phyloP scores from a whole-genome alignment of 2,797 vertebrate species.

The Falco columbarius region DNA sequence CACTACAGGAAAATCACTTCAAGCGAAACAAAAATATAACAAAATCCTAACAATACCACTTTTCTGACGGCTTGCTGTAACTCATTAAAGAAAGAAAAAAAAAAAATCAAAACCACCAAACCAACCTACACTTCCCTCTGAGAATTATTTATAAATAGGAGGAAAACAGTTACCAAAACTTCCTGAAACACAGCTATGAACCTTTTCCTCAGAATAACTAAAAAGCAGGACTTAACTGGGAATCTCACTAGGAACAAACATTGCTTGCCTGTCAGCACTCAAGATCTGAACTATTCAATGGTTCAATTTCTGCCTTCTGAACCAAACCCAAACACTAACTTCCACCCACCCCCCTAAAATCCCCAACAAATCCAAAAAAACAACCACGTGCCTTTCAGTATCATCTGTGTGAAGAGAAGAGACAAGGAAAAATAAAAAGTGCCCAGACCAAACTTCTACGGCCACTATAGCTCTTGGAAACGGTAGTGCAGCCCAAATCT shows the following conservation, averaged over 20 bases:
- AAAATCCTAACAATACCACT: not conserved
- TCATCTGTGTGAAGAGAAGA: not conserved
- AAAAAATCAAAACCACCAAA: not conserved
- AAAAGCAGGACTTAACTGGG: not conserved
- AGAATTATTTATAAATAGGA: not conserved
- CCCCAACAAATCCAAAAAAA: not conserved
- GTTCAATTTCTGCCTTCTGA: not conserved
- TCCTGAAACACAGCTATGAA: not conserved
- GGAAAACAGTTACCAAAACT: not conserved
- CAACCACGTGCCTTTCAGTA: not conserved
- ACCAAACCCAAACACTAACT: not conserved
- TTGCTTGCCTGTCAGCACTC: not conserved
- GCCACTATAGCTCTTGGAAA: not conserved
- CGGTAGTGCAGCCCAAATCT: not conserved
- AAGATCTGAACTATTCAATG: not conserved
- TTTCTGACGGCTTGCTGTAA: not conserved
- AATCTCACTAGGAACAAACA: not conserved
- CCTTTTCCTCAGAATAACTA: not conserved
- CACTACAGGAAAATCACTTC: not conserved
- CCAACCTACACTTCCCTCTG: not conserved
- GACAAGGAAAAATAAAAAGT: not conserved
- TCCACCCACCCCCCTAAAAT: fast-evolving
- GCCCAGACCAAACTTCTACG: fast-evolving
- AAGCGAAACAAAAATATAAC: not conserved
- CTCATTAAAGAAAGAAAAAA: not conserved